Evolutionary conservation across 2,888 invertebrate species (phyloP), one percentile per base, ranked within the genome.

Genomic region (Mesorhabditis spiculigera): DNA sequence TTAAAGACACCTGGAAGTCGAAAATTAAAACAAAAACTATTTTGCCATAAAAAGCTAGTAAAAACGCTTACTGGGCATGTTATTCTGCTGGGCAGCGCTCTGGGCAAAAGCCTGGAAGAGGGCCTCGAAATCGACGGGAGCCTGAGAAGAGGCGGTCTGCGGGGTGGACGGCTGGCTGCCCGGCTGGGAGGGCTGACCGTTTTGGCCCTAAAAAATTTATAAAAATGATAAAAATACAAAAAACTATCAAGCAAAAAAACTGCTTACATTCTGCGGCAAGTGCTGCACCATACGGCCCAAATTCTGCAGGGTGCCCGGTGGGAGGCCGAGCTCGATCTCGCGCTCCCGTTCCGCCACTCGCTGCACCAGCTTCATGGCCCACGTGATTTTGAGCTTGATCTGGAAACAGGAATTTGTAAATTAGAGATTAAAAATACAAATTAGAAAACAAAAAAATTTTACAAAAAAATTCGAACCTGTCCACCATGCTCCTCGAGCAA

Each of bases 401-500:
- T 50, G n/a, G 58, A 50, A 50, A 50, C 2, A 3, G 79, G 44
- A 50, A 50, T 50, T 50, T 3, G 8, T 50, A 50, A 10, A 13
- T 50, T n/a, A 50, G 58, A 50, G 28, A 28, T 28, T 28, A 28
- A 28, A 28, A n/a, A n/a, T n/a, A n/a, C n/a, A n/a, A n/a, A n/a
- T n/a, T n/a, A n/a, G n/a, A n/a, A n/a, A n/a, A n/a, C n/a, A 28
- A 28, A 28, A 28, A 28, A 28, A 3, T 1, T 28, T 28, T 28
- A 28, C 28, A 28, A 28, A 1, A 28, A 28, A 28, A 28, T 28
- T 28, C 28, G 1, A 1, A 50, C 76, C 63, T 83, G 83, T 13
- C 87, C 87, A 16, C 87, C 87, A 73, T 86, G 83, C 73, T 87
- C 87, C 63, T 85, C 86, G 70, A 87, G 77, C 6, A 87, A 77